A percentile compares a stretch with the other conserved stretches of the same genome.
These are phyloP conservation scores for Brachyhypopomus occidentalis DNA, from an alignment of 2,113 vertebrate species.

Conservation along the genomic window DNA sequence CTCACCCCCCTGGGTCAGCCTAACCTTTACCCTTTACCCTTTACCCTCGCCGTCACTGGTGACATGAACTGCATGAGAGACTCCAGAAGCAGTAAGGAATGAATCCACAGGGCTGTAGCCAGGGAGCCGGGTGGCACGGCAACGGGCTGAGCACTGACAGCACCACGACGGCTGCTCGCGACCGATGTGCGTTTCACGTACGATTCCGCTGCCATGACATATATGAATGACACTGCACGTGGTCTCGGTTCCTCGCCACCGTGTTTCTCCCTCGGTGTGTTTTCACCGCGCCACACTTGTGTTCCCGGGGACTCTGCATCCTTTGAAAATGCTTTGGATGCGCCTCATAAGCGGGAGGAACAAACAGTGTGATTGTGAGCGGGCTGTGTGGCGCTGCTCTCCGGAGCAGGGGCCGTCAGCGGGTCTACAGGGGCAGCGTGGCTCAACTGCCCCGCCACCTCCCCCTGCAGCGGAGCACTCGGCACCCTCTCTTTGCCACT, in stretches of 20 bases:
- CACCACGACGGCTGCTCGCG: too few species aligned
- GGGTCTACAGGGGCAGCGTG: background rate
- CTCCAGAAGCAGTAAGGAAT: background rate
- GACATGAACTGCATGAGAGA: background rate
- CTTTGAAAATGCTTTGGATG: background rate
- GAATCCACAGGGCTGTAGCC: background rate
- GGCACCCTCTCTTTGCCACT: background rate
- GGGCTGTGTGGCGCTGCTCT: background rate
- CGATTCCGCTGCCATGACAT: too few species aligned
- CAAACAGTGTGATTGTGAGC: background rate
- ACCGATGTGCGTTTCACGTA: too few species aligned
- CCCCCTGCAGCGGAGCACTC: background rate
- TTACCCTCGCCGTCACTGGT: background rate
- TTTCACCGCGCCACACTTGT: background rate
- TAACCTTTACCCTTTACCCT: background rate
- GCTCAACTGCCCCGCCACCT: background rate
- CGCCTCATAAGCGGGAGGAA: background rate
- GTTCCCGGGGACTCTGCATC: background rate
- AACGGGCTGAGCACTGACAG: background rate
- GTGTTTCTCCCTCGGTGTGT: background rate
- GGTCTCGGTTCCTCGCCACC: background rate
- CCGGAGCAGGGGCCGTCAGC: background rate
- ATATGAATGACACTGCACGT: too few species aligned
- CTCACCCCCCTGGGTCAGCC: background rate
- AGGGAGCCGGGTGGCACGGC: background rate